A percentile compares a stretch with the other conserved stretches of the same genome.
Evolutionary conservation across 2,113 vertebrate species (phyloP).

Genomic region (Dicentrarchus labrax): DNA sequence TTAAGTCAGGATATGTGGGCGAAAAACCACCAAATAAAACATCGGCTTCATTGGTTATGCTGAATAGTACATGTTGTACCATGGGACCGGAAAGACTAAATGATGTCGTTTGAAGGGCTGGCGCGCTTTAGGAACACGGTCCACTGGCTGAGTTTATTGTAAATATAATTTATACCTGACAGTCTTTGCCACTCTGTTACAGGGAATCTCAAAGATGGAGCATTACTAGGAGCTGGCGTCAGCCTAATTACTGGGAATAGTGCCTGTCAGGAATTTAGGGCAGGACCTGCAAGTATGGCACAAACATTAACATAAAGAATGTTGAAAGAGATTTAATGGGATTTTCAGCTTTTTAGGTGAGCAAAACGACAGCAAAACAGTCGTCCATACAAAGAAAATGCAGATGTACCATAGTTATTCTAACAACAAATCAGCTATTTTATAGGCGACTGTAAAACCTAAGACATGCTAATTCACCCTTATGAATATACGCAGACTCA

Average conservation of each 20-base stretch:
- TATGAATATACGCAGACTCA: constrained; percentile 39
- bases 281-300: constrained; percentile 61
- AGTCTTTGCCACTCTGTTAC: constrained; percentile 44
- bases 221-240: constrained; percentile 82
- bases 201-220: constrained; percentile 77
- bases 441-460: constrained; percentile 36
- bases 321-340: constrained; percentile 50
- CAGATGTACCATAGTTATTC: constrained; percentile 38
- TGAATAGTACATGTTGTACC: constrained; percentile 18
- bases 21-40: constrained; percentile 39
- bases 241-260: constrained; percentile 87
- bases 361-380: constrained; percentile 32
- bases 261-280: constrained; percentile 83
- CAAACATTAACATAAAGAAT: constrained; percentile 64
- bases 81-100: constrained; percentile 39
- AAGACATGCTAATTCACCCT: constrained; percentile 53
- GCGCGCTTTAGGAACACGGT: constrained; percentile 25
- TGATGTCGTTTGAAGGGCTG: constrained; percentile 52
- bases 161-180: constrained; percentile 67
- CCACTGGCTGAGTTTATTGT: constrained; percentile 52
- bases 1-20: constrained; percentile 4
- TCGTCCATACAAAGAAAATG: constrained; percentile 49
- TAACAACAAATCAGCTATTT: constrained; percentile 50
- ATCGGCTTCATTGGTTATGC: constrained; percentile 21
- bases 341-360: constrained; percentile 53